phyloP scores from a whole-genome alignment of 2,888 invertebrate genomes.

The Lepidocyrtoides sp. region DNA sequence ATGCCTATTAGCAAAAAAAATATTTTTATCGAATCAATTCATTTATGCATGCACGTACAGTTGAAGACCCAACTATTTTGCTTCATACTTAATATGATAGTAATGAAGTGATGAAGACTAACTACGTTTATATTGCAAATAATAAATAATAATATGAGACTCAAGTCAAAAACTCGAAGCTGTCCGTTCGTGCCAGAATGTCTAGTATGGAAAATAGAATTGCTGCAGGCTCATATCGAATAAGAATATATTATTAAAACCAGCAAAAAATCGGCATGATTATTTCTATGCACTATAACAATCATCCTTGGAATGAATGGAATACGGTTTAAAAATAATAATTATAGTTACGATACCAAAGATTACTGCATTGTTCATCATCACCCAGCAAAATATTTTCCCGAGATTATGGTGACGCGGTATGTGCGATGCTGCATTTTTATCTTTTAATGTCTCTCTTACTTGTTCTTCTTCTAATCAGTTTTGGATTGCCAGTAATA shows the following conservation, averaged over 20 bases:
- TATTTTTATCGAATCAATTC: background rate
- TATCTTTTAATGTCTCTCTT: conserved; percentile 28
- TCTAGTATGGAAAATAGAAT: conserved; percentile 72
- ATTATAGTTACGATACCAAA: background rate
- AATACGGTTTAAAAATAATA: conserved; percentile 1
- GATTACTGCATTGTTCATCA: conserved; percentile 32
- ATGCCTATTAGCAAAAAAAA: background rate
- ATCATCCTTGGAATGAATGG: conserved; percentile 51
- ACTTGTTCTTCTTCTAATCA: conserved; percentile 13
- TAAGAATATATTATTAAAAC: conserved; percentile 42
- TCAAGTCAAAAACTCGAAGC: conserved; percentile 2
- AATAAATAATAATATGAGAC: no score
- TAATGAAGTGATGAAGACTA: background rate
- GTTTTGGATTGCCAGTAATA: background rate
- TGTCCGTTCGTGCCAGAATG: conserved; percentile 72
- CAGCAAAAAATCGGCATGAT: background rate
- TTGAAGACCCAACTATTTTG: background rate
- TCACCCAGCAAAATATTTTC: background rate
- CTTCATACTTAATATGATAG: background rate
- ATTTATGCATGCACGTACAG: no score
- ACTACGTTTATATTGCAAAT: background rate
- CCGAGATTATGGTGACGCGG: background rate
- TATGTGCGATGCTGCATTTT: background rate
- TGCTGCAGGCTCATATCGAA: conserved; percentile 47
- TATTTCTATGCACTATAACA: conserved; percentile 26